phyloP scores from a whole-genome alignment of 2,888 invertebrate genomes.

The Vanessa cardui region DNA sequence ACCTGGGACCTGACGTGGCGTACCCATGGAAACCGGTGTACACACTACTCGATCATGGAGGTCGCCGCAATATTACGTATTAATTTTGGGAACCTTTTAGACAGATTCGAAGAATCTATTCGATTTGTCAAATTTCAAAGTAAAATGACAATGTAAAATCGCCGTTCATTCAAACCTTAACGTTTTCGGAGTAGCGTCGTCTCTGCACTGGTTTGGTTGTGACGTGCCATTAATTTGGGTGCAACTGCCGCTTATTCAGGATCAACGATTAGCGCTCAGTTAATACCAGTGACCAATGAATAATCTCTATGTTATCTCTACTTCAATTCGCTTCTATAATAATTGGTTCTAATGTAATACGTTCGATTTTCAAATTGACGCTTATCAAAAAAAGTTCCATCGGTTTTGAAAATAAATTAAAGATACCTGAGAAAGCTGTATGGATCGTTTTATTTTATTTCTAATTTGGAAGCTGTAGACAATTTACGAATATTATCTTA shows the following conservation, averaged over 20 bases:
- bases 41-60: too few relatives aligned
- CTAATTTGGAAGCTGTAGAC: too few relatives aligned
- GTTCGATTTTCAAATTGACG: too few relatives aligned
- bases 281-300: neutral
- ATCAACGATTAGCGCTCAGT: constrained; percentile 26
- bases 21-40: too few relatives aligned
- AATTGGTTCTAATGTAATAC: neutral
- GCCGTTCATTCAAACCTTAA: constrained; percentile 20
- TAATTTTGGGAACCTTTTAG: too few relatives aligned
- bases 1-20: too few relatives aligned
- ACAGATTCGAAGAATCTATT: neutral
- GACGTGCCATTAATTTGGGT: constrained; percentile 69
- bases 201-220: constrained; percentile 62
- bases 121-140: neutral
- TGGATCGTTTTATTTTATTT: too few relatives aligned
- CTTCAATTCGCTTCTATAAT: neutral
- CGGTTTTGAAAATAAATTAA: too few relatives aligned
- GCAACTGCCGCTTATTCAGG: constrained; percentile 51
- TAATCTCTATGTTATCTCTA: neutral
- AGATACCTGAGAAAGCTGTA: too few relatives aligned
- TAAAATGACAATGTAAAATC: constrained; percentile 10
- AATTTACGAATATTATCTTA: too few relatives aligned
- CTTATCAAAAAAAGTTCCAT: too few relatives aligned
- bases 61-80: too few relatives aligned
- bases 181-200: constrained; percentile 39